Conservation (phyloP, 2,113 vertebrate species). For the Mellivora capensis region DNA sequence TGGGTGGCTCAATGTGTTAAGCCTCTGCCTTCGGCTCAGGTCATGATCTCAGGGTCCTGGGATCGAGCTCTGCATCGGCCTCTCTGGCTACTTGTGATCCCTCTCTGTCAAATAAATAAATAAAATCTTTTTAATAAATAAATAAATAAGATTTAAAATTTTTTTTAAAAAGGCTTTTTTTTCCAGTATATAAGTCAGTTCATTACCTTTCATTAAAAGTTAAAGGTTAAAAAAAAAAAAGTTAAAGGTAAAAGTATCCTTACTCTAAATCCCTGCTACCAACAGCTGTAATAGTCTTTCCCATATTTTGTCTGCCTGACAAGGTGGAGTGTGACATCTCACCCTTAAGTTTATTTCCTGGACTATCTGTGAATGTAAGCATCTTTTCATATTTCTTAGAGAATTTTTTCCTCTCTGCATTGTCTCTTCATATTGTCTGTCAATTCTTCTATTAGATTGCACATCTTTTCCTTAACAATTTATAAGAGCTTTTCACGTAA, state of each 20-base stretch:
- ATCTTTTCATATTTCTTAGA: background rate
- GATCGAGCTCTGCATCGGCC: no score
- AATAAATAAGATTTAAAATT: no score
- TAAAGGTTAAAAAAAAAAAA: background rate
- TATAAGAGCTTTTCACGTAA: background rate
- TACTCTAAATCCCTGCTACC: background rate
- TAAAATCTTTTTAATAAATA: no score
- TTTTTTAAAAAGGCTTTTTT: no score
- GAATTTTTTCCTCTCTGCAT: background rate
- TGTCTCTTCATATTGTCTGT: background rate
- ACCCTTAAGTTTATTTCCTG: background rate
- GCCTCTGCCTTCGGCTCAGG: no score
- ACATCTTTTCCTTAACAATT: background rate
- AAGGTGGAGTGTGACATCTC: background rate
- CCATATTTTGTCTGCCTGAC: background rate
- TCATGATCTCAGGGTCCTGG: no score
- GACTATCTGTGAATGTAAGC: background rate
- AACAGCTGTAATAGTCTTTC: background rate
- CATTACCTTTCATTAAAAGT: no score
- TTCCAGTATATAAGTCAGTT: no score
- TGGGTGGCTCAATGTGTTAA: no score
- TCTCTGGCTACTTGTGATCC: no score
- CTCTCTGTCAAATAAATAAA: no score
- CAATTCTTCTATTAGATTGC: background rate
- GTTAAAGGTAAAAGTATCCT: background rate